These are phyloP conservation scores for Frieseomelitta varia DNA, from an alignment of 1,140 invertebrate species.

Conservation along the genomic window DNA sequence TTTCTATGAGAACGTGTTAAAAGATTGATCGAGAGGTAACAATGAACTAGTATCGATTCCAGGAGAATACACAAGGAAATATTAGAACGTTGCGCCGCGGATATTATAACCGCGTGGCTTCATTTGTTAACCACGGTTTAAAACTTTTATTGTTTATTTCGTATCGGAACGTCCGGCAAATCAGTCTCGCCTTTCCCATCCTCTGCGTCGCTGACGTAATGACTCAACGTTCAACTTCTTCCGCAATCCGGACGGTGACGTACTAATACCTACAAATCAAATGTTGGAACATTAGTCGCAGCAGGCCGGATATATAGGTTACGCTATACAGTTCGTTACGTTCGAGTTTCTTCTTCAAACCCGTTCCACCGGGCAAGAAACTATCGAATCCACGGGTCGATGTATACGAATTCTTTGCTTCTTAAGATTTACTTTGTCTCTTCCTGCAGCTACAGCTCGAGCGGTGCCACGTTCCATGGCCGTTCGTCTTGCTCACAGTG, in stretches of 20 bases:
- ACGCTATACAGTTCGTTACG: slow-evolving; percentile 16
- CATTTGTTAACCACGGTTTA: too few relatives aligned
- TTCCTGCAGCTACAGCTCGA: not conserved
- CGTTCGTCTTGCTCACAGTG: slow-evolving; percentile 19
- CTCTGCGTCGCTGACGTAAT: too few relatives aligned
- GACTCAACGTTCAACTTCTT: too few relatives aligned
- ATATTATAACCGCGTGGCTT: too few relatives aligned
- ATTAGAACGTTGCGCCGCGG: too few relatives aligned
- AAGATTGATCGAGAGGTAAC: not conserved
- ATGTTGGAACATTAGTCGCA: not conserved
- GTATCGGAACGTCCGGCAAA: too few relatives aligned
- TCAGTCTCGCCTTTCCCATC: too few relatives aligned
- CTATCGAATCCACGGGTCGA: slow-evolving; percentile 19
- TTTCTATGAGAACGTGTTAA: not conserved
- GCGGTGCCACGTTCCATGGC: not conserved
- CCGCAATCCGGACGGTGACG: too few relatives aligned
- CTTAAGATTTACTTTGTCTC: slow-evolving; percentile 50
- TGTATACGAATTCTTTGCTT: slow-evolving; percentile 50
- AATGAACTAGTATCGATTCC: not conserved
- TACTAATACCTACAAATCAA: not conserved
- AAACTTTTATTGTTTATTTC: too few relatives aligned
- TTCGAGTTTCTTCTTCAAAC: slow-evolving; percentile 4
- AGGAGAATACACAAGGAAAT: not conserved
- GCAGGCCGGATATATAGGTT: not conserved
- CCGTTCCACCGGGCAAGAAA: not conserved